Evolutionary conservation across 2,113 vertebrate species (phyloP), one percentile per base, ranked within the genome.

Genomic region (Rhinogobius similis): DNA sequence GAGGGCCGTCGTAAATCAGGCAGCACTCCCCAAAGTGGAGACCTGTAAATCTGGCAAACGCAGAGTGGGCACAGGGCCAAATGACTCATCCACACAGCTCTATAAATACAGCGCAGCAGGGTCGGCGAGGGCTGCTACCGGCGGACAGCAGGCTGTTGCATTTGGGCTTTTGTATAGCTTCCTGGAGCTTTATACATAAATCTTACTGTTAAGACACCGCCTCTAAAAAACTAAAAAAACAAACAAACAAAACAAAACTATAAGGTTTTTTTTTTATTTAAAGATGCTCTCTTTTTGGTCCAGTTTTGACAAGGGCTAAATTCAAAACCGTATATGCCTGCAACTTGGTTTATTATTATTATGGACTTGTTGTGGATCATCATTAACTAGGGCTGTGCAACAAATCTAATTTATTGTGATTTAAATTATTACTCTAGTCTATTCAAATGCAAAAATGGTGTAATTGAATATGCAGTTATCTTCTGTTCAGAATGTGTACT

Each of bases 91-190:
- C 73, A 46, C 68, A 63, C 81, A 36, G 83, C 76, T 84, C 90
- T 92, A 93, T 92, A 92, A 94, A 92, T 92, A 93, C 90, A 87
- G 87, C 78, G 13, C 43, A 20, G 72, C 76, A 61, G 84, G 83
- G 82, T 80, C 67, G 62, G 27, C 62, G 24, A 83, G 23, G 81
- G 84, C 76, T 70, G 85, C 81, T 89, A 78, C 87, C 20, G 81
- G 44, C 66, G 77, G 82, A 82, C 81, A 81, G 84, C 61, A 75
- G 73, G 67, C 71, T 67, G 52, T 24, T 73, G n/a, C 73, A 81
- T 73, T 71, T 9, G 72, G 75, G 68, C 73, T 73, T 23, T 9
- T 26, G 12, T 55, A 55, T 3, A 11, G 70, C 75, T 76, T 77
- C 78, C 79, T 83, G 72, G 63, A 83, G 68, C 29, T 56, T 77